phyloP scores from a whole-genome alignment of 2,797 vertebrate genomes.

The Sebastiscus albofasciatus region DNA sequence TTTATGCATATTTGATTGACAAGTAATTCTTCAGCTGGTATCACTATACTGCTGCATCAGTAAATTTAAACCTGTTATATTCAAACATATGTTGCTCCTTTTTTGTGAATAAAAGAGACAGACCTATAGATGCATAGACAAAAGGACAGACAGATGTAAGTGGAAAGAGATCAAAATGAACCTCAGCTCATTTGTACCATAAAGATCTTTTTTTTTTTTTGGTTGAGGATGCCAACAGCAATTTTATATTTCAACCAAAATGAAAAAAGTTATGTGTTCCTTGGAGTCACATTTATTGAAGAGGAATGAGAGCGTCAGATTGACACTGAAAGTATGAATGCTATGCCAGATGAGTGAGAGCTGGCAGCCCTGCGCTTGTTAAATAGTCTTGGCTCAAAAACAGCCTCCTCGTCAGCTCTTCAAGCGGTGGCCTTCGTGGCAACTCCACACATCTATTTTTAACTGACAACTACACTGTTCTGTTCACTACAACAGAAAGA shows the following conservation, averaged over 20 bases:
- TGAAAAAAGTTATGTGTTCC: background rate
- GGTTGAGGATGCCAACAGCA: background rate
- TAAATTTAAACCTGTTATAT: background rate
- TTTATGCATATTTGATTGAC: background rate
- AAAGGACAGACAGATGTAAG: background rate
- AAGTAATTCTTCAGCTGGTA: background rate
- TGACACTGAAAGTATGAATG: slow-evolving; percentile 15
- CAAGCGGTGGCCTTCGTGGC: slow-evolving; percentile 23
- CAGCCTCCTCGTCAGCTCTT: slow-evolving; percentile 11
- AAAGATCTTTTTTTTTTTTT: too few relatives aligned
- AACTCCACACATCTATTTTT: slow-evolving; percentile 31
- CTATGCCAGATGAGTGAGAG: slow-evolving; percentile 16
- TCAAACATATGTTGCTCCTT: background rate
- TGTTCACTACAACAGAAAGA: slow-evolving; percentile 5
- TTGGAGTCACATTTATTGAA: slow-evolving; percentile 4
- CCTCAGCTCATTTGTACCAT: background rate
- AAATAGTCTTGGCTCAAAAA: slow-evolving; percentile 24
- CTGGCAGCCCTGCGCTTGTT: slow-evolving; percentile 23
- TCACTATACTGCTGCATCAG: background rate
- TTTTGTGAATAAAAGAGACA: background rate
- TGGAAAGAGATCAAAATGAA: background rate
- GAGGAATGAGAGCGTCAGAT: background rate
- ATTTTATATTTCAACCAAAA: slow-evolving; percentile 2
- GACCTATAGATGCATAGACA: background rate
- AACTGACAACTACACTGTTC: background rate